Percentiles rank a stretch among this genome's conserved stretches.
phyloP scores from a whole-genome alignment of 2,888 invertebrate genomes.

The Arge pagana region DNA sequence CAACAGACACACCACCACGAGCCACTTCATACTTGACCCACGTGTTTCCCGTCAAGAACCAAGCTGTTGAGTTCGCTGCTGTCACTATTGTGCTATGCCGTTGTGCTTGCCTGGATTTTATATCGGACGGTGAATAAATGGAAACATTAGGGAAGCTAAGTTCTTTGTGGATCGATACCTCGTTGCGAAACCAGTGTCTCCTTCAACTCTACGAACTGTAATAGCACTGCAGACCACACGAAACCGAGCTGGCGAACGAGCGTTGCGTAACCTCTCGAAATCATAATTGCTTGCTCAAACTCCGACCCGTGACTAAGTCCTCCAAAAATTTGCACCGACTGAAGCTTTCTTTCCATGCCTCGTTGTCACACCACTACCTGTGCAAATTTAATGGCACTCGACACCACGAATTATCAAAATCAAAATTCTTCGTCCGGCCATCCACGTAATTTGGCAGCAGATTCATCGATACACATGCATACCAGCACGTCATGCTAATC shows the following conservation, averaged over 20 bases:
- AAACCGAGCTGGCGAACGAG: conserved; percentile 30
- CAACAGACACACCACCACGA: conserved; percentile 23
- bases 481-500: no score
- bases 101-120: conserved; percentile 45
- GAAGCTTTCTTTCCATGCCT: conserved; percentile 5
- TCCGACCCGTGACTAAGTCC: conserved; percentile 15
- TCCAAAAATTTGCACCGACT: conserved; percentile 2
- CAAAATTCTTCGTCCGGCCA: no score
- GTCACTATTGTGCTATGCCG: conserved; percentile 38
- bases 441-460: no score
- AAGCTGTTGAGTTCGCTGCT: conserved; percentile 32
- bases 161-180: conserved; percentile 37
- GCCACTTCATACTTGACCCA: conserved; percentile 17
- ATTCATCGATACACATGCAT: no score
- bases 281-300: conserved; percentile 38
- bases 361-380: no score
- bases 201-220: conserved; percentile 48
- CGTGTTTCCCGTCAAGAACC: conserved; percentile 1
- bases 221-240: conserved; percentile 35
- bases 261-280: conserved; percentile 43
- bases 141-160: conserved; percentile 44
- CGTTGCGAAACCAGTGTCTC: conserved; percentile 48
- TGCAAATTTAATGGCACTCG: no score
- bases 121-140: conserved; percentile 45
- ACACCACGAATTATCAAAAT: no score